These are phyloP conservation scores for Neuroterus valhalla DNA, from an alignment of 1,140 invertebrate genomes.

Conservation along the genomic window DNA sequence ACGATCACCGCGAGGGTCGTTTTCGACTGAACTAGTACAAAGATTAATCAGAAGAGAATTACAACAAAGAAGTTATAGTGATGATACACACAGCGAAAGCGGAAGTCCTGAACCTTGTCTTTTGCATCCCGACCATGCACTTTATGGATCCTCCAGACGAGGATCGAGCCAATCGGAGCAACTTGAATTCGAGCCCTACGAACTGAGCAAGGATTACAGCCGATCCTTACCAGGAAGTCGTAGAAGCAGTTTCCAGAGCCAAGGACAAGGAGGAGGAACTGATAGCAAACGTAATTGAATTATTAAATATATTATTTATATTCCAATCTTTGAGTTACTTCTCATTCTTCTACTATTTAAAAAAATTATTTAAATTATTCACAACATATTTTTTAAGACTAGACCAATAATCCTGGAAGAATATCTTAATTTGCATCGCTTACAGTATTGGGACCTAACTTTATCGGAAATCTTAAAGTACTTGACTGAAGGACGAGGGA, in stretches of 20 bases:
- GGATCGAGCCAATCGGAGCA: slow-evolving; percentile 91
- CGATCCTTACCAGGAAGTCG: slow-evolving; percentile 88
- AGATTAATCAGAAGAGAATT: slow-evolving; percentile 77
- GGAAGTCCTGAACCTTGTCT: slow-evolving; percentile 77
- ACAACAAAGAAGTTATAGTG: slow-evolving; percentile 71
- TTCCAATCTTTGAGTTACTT: neutral
- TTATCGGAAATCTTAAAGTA: slow-evolving; percentile 25
- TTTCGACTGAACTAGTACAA: slow-evolving; percentile 77
- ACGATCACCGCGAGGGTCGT: slow-evolving; percentile 86
- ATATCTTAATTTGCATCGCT: neutral
- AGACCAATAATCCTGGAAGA: neutral
- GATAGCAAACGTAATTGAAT: slow-evolving; percentile 70
- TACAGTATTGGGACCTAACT: neutral
- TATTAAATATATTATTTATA: neutral
- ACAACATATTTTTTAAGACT: neutral
- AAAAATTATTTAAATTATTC: no score
- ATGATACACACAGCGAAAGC: slow-evolving; percentile 72
- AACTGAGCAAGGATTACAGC: slow-evolving; percentile 89
- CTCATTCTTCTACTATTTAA: neutral
- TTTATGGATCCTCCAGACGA: slow-evolving; percentile 83
- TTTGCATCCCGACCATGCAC: slow-evolving; percentile 89
- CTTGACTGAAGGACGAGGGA: neutral
- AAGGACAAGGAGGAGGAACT: slow-evolving; percentile 57
- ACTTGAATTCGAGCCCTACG: slow-evolving; percentile 88
- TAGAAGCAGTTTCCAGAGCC: slow-evolving; percentile 86